Conservation (phyloP, 2,888 invertebrate species). For the Coelopa pilipes region DNA sequence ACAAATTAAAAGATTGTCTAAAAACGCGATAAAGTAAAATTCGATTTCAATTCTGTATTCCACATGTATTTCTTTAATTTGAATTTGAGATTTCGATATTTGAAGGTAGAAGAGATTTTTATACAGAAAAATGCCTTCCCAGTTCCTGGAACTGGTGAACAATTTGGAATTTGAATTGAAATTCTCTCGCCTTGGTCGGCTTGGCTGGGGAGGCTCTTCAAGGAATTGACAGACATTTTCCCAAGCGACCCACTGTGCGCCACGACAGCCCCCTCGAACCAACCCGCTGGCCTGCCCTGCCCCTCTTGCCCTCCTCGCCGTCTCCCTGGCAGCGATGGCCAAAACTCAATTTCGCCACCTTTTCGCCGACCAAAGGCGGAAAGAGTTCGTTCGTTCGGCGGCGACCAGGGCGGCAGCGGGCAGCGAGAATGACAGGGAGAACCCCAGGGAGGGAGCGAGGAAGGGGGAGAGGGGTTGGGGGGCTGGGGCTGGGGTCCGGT, state of each 20-base stretch:
- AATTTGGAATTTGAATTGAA: too few relatives aligned
- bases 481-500: slow-evolving; percentile 19
- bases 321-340: not conserved
- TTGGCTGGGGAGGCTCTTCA: slow-evolving; percentile 22
- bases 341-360: slow-evolving; percentile 33
- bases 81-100: too few relatives aligned
- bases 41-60: too few relatives aligned
- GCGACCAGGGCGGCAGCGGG: not conserved
- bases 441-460: not conserved
- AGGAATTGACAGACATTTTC: slow-evolving; percentile 30
- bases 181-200: not conserved
- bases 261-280: too few relatives aligned
- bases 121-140: too few relatives aligned
- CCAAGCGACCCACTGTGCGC: slow-evolving; percentile 8
- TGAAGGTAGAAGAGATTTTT: too few relatives aligned
- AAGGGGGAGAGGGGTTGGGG: slow-evolving; percentile 16
- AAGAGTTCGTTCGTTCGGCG: not conserved
- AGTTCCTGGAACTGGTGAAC: too few relatives aligned
- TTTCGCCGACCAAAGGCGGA: not conserved
- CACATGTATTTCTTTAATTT: too few relatives aligned
- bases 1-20: too few relatives aligned
- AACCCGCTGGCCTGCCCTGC: not conserved
- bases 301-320: not conserved
- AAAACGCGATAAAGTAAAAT: too few relatives aligned
- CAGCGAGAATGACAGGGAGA: not conserved